phyloP scores from a whole-genome alignment of 2,888 invertebrate genomes.

The Amphiduros pacificus region DNA sequence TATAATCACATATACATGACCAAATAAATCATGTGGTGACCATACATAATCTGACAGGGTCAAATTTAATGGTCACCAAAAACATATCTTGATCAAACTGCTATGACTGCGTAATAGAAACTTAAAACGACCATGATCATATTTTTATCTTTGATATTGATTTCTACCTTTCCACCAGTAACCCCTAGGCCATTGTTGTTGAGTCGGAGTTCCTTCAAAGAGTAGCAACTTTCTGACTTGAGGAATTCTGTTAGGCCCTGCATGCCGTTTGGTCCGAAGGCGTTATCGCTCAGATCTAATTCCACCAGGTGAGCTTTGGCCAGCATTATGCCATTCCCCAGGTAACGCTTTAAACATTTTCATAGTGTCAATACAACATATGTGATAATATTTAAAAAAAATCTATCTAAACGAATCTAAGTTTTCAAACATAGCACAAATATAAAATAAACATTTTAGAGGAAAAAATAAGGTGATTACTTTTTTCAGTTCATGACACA shows the following conservation, averaged over 20 bases:
- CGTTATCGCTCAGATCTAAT: slow-evolving; percentile 94
- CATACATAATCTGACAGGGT: too few species aligned
- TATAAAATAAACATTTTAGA: background rate
- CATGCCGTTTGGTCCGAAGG: slow-evolving; percentile 70
- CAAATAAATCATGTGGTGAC: too few species aligned
- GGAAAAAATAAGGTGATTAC: too few species aligned
- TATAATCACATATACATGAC: too few species aligned
- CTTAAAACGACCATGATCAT: too few species aligned
- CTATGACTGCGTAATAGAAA: too few species aligned
- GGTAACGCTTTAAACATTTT: slow-evolving; percentile 64
- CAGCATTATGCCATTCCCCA: slow-evolving; percentile 79
- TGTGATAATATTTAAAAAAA: background rate
- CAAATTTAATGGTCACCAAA: too few species aligned
- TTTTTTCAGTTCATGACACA: too few species aligned
- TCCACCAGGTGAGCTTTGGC: slow-evolving; percentile 80
- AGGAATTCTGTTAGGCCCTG: slow-evolving; percentile 67
- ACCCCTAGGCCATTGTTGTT: slow-evolving; percentile 96
- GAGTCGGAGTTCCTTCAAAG: slow-evolving; percentile 78
- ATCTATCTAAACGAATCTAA: background rate
- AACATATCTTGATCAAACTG: too few species aligned
- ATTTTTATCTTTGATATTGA: too few species aligned
- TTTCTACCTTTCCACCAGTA: slow-evolving; percentile 73
- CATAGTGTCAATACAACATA: background rate
- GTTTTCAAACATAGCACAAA: background rate
- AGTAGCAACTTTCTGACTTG: slow-evolving; percentile 80